Evolutionary conservation across 1,140 invertebrate species (phyloP).

Genomic region (Lanistes nyassanus): DNA sequence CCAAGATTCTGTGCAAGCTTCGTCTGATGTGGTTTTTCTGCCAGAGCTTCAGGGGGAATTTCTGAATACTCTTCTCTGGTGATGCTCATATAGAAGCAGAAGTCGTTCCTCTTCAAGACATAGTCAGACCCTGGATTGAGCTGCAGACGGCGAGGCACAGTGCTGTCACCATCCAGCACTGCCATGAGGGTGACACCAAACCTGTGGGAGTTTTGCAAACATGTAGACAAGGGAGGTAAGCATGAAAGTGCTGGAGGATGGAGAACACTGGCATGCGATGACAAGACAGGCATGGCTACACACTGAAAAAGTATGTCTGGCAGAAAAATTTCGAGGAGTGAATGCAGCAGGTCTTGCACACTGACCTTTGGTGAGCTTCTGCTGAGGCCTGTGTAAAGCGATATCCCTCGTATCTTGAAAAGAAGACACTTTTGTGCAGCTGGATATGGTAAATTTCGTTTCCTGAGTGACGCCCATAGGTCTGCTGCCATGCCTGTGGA

Average conservation of each 20-base stretch:
- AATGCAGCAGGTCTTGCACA: no score
- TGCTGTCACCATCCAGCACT: conserved; percentile 84
- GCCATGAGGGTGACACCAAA: conserved; percentile 96
- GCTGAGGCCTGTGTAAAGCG: conserved; percentile 98
- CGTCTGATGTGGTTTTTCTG: conserved; percentile 18
- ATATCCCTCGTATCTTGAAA: conserved; percentile 96
- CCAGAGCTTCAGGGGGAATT: conserved; percentile 50
- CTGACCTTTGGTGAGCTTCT: conserved; percentile 96
- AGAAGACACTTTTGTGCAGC: conserved; percentile 93
- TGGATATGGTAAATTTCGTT: conserved; percentile 99
- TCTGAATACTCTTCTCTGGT: conserved; percentile 81
- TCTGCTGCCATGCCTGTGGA: conserved; percentile 94
- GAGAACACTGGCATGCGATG: no score
- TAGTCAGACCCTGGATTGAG: conserved; percentile 95
- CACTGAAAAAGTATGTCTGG: no score
- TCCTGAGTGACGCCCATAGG: conserved; percentile 96
- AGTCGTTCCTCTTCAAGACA: conserved; percentile 90
- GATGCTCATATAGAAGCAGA: conserved; percentile 98
- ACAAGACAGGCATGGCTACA: no score
- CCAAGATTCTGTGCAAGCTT: conserved; percentile 45
- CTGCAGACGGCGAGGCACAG: conserved; percentile 86
- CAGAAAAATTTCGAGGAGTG: no score
- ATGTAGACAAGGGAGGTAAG: no score
- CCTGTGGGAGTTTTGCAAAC: no score
- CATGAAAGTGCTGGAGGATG: no score